Percentiles rank a stretch among this genome's conserved stretches.
Conservation (phyloP, 1,140 invertebrate genomes). For the Diploscapter pachys region DNA sequence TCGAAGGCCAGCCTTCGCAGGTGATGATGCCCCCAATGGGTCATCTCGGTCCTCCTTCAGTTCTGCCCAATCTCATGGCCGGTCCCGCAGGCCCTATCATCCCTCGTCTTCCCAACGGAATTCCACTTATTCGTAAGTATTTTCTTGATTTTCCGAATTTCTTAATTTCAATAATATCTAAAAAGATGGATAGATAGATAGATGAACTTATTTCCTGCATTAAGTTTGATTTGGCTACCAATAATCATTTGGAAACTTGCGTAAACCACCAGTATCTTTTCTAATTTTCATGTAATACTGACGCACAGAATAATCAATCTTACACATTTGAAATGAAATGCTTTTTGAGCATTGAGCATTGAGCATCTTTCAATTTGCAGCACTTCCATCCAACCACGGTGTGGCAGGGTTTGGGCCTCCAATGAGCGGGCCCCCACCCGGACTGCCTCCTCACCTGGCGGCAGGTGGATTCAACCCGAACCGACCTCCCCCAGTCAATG, state of each 20-base stretch:
- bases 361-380: neutral
- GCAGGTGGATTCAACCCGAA: neutral
- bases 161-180: too few relatives aligned
- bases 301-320: neutral
- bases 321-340: neutral
- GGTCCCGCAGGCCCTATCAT: neutral
- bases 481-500: neutral
- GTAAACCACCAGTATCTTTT: too few relatives aligned
- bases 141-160: too few relatives aligned
- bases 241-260: too few relatives aligned
- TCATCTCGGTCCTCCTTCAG: neutral
- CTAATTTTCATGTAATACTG: too few relatives aligned
- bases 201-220: too few relatives aligned
- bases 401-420: conserved; percentile 9
- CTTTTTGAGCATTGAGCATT: neutral
- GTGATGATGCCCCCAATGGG: too few relatives aligned
- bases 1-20: too few relatives aligned
- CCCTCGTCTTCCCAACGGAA: conserved; percentile 15
- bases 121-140: conserved; percentile 2
- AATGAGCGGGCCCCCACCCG: too few relatives aligned
- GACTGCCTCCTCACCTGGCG: too few relatives aligned
- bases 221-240: too few relatives aligned
- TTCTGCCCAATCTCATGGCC: neutral
- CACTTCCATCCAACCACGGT: conserved; percentile 9
- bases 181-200: too few relatives aligned